Conservation (phyloP, 2,797 vertebrate genomes). For the Podargus strigoides region DNA sequence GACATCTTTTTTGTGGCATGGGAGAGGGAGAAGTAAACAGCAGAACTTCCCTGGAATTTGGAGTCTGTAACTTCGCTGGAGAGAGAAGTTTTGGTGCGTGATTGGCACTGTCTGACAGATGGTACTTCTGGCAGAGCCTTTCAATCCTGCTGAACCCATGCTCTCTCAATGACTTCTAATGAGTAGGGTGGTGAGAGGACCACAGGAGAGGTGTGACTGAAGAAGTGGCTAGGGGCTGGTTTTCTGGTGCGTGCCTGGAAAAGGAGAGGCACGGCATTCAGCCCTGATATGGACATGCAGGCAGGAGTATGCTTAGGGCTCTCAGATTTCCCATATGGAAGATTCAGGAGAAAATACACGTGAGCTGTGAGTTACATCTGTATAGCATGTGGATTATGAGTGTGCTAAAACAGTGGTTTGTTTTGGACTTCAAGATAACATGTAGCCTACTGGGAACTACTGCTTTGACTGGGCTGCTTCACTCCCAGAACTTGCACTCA, state of each 20-base stretch:
- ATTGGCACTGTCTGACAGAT: neutral
- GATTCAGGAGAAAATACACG: neutral
- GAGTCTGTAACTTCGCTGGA: neutral
- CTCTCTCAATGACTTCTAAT: neutral
- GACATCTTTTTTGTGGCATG: neutral
- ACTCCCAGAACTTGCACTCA: rapidly evolving
- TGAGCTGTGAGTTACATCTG: neutral
- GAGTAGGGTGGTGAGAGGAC: neutral
- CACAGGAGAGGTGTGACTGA: neutral
- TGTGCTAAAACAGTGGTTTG: neutral
- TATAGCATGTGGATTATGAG: neutral
- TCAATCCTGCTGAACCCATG: neutral
- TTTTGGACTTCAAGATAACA: neutral
- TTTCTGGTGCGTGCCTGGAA: neutral
- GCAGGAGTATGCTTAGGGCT: neutral
- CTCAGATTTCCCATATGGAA: neutral
- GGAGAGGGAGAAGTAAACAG: neutral
- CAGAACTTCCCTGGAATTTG: neutral
- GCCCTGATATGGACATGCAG: neutral
- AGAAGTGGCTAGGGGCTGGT: neutral
- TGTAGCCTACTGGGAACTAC: neutral
- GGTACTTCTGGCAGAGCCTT: neutral
- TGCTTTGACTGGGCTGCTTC: neutral
- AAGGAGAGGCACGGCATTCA: neutral
- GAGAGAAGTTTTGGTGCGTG: neutral